Percentiles rank a stretch among this genome's conserved stretches.
Conservation (phyloP, 2,888 invertebrate species). For the Omphaloscelis lunosa region DNA sequence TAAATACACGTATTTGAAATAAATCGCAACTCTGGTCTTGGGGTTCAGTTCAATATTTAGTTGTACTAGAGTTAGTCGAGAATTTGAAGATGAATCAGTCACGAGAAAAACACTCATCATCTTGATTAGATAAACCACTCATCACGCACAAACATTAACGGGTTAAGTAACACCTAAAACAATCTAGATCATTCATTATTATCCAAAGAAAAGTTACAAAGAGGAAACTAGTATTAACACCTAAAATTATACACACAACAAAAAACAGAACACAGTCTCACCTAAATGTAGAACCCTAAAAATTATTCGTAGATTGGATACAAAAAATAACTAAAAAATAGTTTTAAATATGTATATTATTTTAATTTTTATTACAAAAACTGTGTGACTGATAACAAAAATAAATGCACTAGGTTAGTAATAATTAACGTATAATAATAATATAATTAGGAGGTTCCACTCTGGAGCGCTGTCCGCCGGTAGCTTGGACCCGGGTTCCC, state of each 20-base stretch:
- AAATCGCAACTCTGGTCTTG: too few relatives aligned
- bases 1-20: too few relatives aligned
- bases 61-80: background rate
- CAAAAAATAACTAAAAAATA: background rate
- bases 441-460: too few relatives aligned
- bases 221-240: conserved; percentile 2
- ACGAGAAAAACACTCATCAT: background rate
- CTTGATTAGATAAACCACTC: background rate
- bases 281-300: conserved; percentile 28
- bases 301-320: background rate
- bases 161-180: background rate
- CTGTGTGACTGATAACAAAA: conserved; percentile 18
- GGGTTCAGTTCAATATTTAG: background rate
- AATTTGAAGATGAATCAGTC: background rate
- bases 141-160: conserved; percentile 11
- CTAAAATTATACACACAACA: conserved; percentile 29
- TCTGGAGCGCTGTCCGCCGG: too few relatives aligned
- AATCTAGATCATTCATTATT: background rate
- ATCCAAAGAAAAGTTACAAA: background rate
- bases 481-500: too few relatives aligned
- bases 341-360: conserved; percentile 16
- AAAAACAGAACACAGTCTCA: conserved; percentile 40
- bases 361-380: conserved; percentile 20
- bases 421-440: background rate
- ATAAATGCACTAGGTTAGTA: conserved; percentile 56